A percentile compares a stretch with the other conserved stretches of the same genome.
phyloP scores from a whole-genome alignment of 2,888 invertebrate species.

The Oligia latruncula region DNA sequence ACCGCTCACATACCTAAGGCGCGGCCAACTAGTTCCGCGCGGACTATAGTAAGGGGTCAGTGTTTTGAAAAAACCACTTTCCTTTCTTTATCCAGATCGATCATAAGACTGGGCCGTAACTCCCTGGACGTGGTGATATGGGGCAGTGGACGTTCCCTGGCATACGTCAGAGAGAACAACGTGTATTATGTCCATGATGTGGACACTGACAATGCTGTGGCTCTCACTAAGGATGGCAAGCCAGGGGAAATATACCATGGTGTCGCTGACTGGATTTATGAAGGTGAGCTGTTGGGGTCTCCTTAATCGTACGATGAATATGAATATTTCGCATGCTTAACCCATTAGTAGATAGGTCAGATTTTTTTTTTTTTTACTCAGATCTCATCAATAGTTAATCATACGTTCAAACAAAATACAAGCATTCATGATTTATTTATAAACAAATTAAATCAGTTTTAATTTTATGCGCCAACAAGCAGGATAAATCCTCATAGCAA shows the following conservation, averaged over 20 bases:
- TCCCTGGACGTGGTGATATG: constrained; percentile 91
- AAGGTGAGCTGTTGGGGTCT: constrained; percentile 89
- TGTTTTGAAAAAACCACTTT: not conserved
- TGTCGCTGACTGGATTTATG: constrained; percentile 97
- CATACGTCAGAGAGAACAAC: constrained; percentile 92
- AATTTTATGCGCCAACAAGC: no score
- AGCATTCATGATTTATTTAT: no score
- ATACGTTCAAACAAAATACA: no score
- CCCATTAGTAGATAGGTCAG: no score
- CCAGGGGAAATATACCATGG: constrained; percentile 94
- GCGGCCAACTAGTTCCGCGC: no score
- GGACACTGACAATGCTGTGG: constrained; percentile 74
- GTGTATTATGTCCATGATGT: constrained; percentile 90
- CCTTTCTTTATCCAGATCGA: constrained; percentile 75
- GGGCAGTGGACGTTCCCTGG: constrained; percentile 80
- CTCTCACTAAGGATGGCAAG: constrained; percentile 91
- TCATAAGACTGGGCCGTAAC: constrained; percentile 87
- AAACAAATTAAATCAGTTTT: no score
- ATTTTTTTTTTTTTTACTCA: no score
- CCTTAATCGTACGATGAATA: not conserved
- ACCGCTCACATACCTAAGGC: no score
- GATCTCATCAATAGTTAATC: no score
- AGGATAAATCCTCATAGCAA: no score
- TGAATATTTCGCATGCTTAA: no score
- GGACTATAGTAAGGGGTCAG: no score